These are phyloP conservation scores for Latrodectus geometricus DNA, from an alignment of 1,140 invertebrate genomes.

Conservation along the genomic window DNA sequence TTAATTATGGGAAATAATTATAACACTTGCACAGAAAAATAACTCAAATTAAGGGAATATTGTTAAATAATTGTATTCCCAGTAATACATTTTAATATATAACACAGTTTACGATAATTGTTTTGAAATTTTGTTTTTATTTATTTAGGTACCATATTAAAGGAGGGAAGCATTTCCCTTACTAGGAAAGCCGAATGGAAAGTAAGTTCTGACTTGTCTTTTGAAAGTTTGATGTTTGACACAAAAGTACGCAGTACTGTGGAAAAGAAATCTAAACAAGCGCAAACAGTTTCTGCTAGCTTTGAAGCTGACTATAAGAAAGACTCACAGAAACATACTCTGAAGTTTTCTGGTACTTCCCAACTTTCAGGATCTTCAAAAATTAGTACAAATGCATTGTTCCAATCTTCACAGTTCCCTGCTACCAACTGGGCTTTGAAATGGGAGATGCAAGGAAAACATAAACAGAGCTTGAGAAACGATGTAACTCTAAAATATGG, in stretches of 20 bases:
- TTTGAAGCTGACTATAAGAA: constrained; percentile 24
- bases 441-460: constrained; percentile 42
- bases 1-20: too few relatives aligned
- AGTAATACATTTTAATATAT: too few relatives aligned
- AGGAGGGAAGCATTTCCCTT: constrained; percentile 28
- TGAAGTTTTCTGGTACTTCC: neutral
- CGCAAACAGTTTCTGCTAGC: neutral
- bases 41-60: too few relatives aligned
- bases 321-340: neutral
- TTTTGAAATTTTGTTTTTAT: neutral
- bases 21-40: too few relatives aligned
- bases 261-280: constrained; percentile 28
- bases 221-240: neutral
- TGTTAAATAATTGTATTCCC: too few relatives aligned
- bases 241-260: neutral
- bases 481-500: constrained; percentile 64
- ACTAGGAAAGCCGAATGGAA: constrained; percentile 46
- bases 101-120: too few relatives aligned
- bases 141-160: constrained; percentile 48
- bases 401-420: constrained; percentile 29
- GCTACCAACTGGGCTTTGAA: neutral
- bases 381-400: constrained; percentile 14
- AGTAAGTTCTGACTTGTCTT: constrained; percentile 19
- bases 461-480: constrained; percentile 25
- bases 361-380: constrained; percentile 26